Percentiles rank a stretch among this genome's conserved stretches.
These are phyloP conservation scores for Amazona vittata DNA, from an alignment of 2,113 vertebrate genomes.

Conservation along the genomic window DNA sequence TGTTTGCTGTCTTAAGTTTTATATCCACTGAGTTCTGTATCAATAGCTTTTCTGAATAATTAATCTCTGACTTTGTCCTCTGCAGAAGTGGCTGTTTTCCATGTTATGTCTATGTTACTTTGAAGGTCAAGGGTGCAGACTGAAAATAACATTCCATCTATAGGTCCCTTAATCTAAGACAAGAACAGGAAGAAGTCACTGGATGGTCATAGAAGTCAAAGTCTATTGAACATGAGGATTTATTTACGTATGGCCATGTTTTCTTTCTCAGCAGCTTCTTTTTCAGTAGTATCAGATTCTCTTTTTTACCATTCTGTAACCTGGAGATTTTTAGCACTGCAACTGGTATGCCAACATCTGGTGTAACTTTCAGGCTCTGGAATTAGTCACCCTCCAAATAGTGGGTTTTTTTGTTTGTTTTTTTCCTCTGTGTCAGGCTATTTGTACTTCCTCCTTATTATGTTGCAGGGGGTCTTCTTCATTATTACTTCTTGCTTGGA, in stretches of 20 bases:
- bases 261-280: neutral
- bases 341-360: neutral
- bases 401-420: neutral
- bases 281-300: neutral
- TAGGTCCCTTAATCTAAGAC: neutral
- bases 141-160: neutral
- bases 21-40: neutral
- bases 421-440: neutral
- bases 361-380: neutral
- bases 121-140: neutral
- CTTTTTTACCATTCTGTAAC: neutral
- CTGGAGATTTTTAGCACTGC: neutral
- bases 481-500: neutral
- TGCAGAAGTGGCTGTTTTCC: neutral
- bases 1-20: neutral
- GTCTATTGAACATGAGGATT: neutral
- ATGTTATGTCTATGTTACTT: neutral
- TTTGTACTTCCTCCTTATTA: neutral
- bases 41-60: neutral
- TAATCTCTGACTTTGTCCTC: neutral
- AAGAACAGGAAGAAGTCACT: neutral
- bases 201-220: neutral
- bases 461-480: neutral
- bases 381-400: neutral
- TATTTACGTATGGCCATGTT: neutral